These are phyloP conservation scores for Drosophila sucinea DNA, from an alignment of 1,140 invertebrate genomes.

Conservation along the genomic window DNA sequence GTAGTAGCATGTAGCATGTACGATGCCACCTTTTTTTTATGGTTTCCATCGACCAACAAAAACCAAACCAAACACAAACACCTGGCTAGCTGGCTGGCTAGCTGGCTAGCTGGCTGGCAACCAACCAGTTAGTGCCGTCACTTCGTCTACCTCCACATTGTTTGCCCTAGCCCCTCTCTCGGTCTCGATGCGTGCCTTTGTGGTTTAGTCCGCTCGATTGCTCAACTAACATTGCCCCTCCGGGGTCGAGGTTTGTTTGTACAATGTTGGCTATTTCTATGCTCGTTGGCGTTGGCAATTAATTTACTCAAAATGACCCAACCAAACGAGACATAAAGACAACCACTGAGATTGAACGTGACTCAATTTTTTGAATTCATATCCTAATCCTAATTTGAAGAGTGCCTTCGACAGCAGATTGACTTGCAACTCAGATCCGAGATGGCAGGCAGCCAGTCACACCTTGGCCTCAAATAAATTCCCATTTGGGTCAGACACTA, in stretches of 20 bases:
- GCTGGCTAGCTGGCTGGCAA: not conserved
- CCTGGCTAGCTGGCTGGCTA: conserved; percentile 16
- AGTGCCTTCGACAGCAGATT: conserved; percentile 36
- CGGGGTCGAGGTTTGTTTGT: conserved; percentile 11
- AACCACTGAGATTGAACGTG: conserved; percentile 8
- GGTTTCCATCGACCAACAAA: conserved; percentile 52
- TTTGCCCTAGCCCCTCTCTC: not conserved
- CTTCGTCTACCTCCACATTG: conserved; percentile 22
- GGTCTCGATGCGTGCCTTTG: conserved; percentile 51
- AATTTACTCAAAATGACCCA: conserved; percentile 49
- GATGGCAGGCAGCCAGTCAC: not conserved
- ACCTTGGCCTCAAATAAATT: conserved; percentile 31
- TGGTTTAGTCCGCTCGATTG: conserved; percentile 71
- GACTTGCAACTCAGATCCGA: conserved; percentile 25
- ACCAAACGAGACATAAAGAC: not conserved
- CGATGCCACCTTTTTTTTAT: conserved; percentile 53
- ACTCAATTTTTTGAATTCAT: conserved; percentile 37
- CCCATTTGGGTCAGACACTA: conserved; percentile 35
- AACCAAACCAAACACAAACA: conserved; percentile 51
- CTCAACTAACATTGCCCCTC: conserved; percentile 65
- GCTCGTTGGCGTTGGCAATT: conserved; percentile 56
- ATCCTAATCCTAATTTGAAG: conserved; percentile 4
- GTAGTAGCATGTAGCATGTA: conserved; percentile 19
- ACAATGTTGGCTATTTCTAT: conserved; percentile 29
- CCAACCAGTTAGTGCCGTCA: not conserved